phyloP scores from a whole-genome alignment of 2,797 vertebrate genomes.

The Sarcoramphus papa region DNA sequence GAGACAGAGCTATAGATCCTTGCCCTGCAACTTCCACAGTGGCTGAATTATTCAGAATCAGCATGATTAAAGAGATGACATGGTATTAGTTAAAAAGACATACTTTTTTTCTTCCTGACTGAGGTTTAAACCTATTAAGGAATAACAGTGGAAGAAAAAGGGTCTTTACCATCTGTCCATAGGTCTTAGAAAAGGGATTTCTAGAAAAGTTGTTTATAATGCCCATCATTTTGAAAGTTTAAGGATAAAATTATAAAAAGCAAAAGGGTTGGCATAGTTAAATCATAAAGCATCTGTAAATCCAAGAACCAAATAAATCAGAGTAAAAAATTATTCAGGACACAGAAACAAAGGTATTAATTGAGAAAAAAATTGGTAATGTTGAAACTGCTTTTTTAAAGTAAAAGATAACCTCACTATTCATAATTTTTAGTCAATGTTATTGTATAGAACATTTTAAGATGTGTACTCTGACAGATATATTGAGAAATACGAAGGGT shows the following conservation, averaged over 20 bases:
- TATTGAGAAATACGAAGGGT: not conserved
- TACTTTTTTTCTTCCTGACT: not conserved
- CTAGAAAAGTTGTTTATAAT: conserved; percentile 57
- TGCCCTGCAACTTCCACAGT: conserved; percentile 64
- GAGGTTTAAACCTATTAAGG: conserved; percentile 71
- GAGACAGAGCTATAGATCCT: conserved; percentile 72
- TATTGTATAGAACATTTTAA: not conserved
- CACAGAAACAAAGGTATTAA: conserved; percentile 2
- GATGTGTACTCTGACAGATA: conserved; percentile 10
- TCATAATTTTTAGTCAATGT: not conserved
- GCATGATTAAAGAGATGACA: conserved; percentile 78
- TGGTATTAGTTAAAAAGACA: conserved; percentile 75
- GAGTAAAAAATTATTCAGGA: conserved; percentile 2
- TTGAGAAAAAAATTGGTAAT: not conserved
- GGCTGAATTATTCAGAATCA: conserved; percentile 78
- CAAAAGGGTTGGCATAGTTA: not conserved
- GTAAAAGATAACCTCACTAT: not conserved
- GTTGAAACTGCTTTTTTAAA: conserved; percentile 34
- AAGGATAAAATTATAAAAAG: conserved; percentile 51
- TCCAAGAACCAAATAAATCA: conserved; percentile 36
- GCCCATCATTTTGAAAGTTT: conserved; percentile 50
- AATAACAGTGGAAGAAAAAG: conserved; percentile 21
- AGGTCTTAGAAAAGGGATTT: conserved; percentile 35
- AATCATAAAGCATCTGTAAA: conserved; percentile 37
- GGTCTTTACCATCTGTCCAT: not conserved